Evolutionary conservation across 2,113 vertebrate genomes (phyloP).

Genomic region (Neogale vison): DNA sequence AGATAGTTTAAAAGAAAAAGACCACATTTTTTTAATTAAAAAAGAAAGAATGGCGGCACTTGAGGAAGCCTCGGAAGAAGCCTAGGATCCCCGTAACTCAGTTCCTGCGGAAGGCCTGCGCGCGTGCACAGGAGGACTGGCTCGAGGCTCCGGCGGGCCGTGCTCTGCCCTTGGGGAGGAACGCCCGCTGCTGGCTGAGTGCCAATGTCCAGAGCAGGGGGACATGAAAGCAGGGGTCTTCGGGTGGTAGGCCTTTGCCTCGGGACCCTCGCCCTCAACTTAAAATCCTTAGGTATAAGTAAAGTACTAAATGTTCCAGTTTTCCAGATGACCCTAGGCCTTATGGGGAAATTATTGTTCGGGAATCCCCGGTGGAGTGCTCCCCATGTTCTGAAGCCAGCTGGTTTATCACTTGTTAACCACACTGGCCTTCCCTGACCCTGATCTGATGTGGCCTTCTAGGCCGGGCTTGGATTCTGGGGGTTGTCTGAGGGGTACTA

Average conservation of each 20-base stretch:
- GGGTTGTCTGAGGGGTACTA: background rate
- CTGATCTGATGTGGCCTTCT: background rate
- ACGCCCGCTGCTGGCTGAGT: rapidly evolving
- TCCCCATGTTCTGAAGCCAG: background rate
- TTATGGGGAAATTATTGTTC: background rate
- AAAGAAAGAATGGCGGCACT: background rate
- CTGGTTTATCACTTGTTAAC: background rate
- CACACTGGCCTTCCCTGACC: background rate
- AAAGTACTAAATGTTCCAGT: background rate
- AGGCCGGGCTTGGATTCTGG: background rate
- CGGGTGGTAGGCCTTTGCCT: background rate
- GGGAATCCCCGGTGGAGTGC: background rate
- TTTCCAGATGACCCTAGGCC: background rate
- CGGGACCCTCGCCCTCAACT: background rate
- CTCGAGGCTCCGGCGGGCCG: no score
- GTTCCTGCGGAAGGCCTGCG: background rate
- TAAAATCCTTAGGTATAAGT: background rate
- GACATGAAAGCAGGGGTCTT: background rate
- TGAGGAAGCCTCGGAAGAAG: background rate
- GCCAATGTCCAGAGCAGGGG: rapidly evolving
- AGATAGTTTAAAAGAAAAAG: background rate
- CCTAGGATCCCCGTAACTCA: background rate
- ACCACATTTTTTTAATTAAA: background rate
- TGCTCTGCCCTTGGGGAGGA: background rate
- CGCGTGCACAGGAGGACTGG: background rate